These are phyloP conservation scores for Palloptera scutellata DNA, from an alignment of 2,888 invertebrate genomes.

Conservation along the genomic window DNA sequence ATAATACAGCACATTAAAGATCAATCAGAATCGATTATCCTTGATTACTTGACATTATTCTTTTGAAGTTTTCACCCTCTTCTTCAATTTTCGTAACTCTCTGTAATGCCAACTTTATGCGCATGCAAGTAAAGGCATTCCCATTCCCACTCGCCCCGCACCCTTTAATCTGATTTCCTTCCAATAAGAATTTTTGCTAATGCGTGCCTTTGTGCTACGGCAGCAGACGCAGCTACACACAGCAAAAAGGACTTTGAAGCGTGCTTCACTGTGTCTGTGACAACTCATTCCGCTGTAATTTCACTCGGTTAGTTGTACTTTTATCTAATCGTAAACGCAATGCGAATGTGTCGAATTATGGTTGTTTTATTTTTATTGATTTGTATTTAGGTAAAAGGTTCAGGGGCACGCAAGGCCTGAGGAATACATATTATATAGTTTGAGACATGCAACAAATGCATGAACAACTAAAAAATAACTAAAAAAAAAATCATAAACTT, in stretches of 20 bases:
- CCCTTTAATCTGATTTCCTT: not conserved
- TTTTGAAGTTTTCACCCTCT: slow-evolving; percentile 40
- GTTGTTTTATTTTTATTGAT: not conserved
- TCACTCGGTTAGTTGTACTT: not conserved
- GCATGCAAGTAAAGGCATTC: slow-evolving; percentile 5
- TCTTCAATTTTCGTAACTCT: slow-evolving; percentile 3
- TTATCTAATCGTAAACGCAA: slow-evolving; percentile 25
- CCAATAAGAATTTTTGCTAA: slow-evolving; percentile 20
- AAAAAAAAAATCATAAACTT: no score
- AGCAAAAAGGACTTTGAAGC: no score
- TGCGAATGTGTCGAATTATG: slow-evolving; percentile 15
- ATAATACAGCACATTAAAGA: slow-evolving; percentile 46
- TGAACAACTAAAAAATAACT: no score
- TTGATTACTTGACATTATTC: slow-evolving; percentile 62
- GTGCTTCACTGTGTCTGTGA: not conserved
- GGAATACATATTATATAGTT: no score
- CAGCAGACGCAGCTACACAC: no score
- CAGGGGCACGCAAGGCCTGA: no score
- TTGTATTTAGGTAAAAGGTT: no score
- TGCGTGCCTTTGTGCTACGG: slow-evolving; percentile 8
- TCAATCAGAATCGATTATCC: slow-evolving; percentile 62
- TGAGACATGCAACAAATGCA: no score
- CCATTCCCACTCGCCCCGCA: not conserved
- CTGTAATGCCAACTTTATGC: slow-evolving; percentile 28
- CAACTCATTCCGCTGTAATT: not conserved